Percentiles rank a stretch among this genome's conserved stretches.
phyloP scores from a whole-genome alignment of 1,140 invertebrate genomes.

The Drosophila erecta region DNA sequence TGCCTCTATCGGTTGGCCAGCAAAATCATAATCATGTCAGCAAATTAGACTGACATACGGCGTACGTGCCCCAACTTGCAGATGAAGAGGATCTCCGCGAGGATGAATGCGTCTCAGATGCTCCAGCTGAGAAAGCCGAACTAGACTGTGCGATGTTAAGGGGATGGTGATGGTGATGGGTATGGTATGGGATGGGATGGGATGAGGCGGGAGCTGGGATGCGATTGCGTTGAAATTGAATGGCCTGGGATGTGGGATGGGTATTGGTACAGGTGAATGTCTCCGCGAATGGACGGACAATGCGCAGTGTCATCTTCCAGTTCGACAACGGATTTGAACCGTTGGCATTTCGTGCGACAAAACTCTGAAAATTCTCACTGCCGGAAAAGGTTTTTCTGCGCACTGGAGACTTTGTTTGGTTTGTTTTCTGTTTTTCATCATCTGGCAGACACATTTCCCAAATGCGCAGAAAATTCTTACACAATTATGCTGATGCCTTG shows the following conservation, averaged over 20 bases:
- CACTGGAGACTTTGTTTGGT: constrained; percentile 24
- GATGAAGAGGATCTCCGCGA: constrained; percentile 73
- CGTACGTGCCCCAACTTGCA: constrained; percentile 76
- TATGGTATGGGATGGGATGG: constrained; percentile 4
- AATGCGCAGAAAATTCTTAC: constrained; percentile 63
- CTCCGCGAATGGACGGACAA: constrained; percentile 49
- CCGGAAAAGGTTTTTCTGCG: constrained; percentile 46
- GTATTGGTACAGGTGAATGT: constrained; percentile 63
- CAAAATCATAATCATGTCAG: constrained; percentile 83
- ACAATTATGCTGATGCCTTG: constrained; percentile 64
- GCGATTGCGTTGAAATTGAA: constrained; percentile 20
- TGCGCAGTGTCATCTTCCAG: constrained; percentile 73
- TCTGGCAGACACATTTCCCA: constrained; percentile 71
- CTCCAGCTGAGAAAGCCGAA: constrained; percentile 38
- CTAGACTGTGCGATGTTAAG: constrained; percentile 33
- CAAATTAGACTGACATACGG: constrained; percentile 80
- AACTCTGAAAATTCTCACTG: constrained; percentile 67
- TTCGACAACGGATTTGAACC: constrained; percentile 77
- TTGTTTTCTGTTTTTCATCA: constrained; percentile 56
- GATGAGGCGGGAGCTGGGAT: not conserved
- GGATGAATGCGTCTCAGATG: constrained; percentile 21
- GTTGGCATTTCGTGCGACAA: constrained; percentile 77
- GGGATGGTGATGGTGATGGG: constrained; percentile 26
- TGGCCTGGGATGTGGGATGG: constrained; percentile 11
- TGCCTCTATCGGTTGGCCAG: constrained; percentile 49